Percentiles rank a stretch among this genome's conserved stretches.
These are phyloP conservation scores for Benthosema pterotum DNA, from an alignment of 2,797 vertebrate genomes.

Conservation along the genomic window DNA sequence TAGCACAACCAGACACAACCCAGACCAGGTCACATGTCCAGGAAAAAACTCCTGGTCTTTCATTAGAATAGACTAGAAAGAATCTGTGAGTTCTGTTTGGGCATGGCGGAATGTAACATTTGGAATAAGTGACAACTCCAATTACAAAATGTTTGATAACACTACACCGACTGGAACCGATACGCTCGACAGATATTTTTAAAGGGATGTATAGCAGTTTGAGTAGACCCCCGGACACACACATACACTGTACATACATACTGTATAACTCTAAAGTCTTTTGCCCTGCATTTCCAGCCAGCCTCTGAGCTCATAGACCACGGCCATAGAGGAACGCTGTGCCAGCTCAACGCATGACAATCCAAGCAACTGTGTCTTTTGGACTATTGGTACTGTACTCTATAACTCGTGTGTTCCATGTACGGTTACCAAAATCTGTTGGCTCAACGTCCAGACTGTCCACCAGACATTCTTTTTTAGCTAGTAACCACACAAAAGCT, in stretches of 20 bases:
- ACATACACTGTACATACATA: neutral
- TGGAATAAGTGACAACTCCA: too few relatives aligned
- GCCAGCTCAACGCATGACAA: slow-evolving; percentile 39
- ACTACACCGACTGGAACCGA: neutral
- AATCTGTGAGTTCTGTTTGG: neutral
- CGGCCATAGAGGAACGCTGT: slow-evolving; percentile 28
- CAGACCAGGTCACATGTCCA: neutral
- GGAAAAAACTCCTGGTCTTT: neutral
- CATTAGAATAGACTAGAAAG: neutral
- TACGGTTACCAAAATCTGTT: slow-evolving; percentile 5
- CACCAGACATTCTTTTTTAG: slow-evolving; percentile 18
- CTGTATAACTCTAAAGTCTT: slow-evolving; percentile 4
- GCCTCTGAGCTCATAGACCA: slow-evolving; percentile 29
- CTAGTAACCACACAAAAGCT: neutral
- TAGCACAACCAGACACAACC: neutral
- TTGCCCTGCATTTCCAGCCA: slow-evolving; percentile 28
- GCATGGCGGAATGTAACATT: too few relatives aligned
- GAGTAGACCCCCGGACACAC: slow-evolving; percentile 14
- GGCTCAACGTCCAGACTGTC: slow-evolving; percentile 2
- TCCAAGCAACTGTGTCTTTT: slow-evolving; percentile 5
- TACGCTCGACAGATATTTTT: too few relatives aligned
- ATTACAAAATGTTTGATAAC: too few relatives aligned
- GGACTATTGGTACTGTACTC: neutral
- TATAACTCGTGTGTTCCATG: neutral
- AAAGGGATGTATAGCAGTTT: too few relatives aligned